Base-by-base conservation (phyloP, 2,113 vertebrate genomes). In the Myotis davidii region DNA sequence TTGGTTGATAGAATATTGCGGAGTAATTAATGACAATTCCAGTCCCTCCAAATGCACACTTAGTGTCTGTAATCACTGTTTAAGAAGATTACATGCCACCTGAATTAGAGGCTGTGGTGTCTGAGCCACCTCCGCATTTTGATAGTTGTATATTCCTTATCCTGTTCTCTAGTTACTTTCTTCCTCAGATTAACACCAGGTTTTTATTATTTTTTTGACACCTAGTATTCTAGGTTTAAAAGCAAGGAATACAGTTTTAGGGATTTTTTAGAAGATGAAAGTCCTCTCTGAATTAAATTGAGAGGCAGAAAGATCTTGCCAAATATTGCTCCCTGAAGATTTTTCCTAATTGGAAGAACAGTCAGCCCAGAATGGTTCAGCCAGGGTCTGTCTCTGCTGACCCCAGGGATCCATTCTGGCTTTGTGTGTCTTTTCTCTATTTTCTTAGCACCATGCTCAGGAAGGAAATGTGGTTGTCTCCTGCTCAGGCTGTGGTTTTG, bases 71-170 rank as follows among this genome's bases (percentile, higher is more conserved):
- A 93, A 96, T 78, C 79, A 79, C 70, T 96, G 77, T 93, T 96
- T 97, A 79, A 82, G 86, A 94, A 97, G 90, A 97, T 93, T 81
- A 86, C 42, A 83, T 61, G n/a, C 61, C 94, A 12, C 84, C 9
- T 25, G 94, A 96, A 95, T 96, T 96, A 97, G 83, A 95, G 90
- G 82, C 29, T 96, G 8, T 27, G 18, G 18, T 90, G 67, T 39
- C 5, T 6, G n/a, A 76, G 64, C 52, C 83, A 64, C 92, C 61
- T 87, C 48, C 61, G 23, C 79, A 18, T 83, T 65, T 16, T 13
- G 50, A 45, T 48, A 17, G 11, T 7, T 69, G 12, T 42, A 3
- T 8, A 3, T 72, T 79, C 52, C 39, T 91, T 70, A 64, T 61
- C 79, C 83, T 76, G 17, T 64, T 77, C 39, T 69, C 48, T 23